A percentile compares a stretch with the other conserved stretches of the same genome.
Conservation (phyloP, 2,113 vertebrate species). For the Phocoena sinus region DNA sequence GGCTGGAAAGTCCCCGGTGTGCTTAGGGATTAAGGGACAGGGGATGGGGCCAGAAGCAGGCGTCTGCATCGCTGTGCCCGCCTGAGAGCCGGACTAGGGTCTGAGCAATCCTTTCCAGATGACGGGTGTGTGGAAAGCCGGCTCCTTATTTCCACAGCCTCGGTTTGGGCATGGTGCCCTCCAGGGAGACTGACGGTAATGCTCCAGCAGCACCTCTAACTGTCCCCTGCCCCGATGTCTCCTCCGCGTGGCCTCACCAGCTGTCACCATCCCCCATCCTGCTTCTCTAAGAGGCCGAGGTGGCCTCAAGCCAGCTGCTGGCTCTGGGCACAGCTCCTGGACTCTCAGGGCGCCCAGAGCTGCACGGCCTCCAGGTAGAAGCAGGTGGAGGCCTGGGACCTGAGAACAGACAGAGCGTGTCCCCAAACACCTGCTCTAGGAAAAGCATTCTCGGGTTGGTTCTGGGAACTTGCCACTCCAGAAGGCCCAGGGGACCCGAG, state of each 20-base stretch:
- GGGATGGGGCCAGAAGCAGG: not conserved
- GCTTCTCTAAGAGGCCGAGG: not conserved
- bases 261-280: not conserved
- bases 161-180: fast-evolving
- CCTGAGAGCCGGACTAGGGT: fast-evolving
- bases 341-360: not conserved
- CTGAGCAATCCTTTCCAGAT: not conserved
- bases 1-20: not conserved
- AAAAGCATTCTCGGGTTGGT: not conserved
- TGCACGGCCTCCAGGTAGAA: fast-evolving
- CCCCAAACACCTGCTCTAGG: not conserved
- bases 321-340: not conserved
- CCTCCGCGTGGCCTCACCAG: not conserved
- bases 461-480: not conserved
- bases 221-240: not conserved
- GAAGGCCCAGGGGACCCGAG: not conserved
- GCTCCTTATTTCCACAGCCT: not conserved
- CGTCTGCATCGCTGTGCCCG: fast-evolving
- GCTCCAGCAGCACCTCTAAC: too few relatives aligned
- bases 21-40: not conserved
- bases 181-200: fast-evolving
- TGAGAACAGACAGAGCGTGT: fast-evolving
- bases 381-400: fast-evolving
- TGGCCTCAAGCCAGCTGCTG: not conserved
- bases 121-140: not conserved